A percentile compares a stretch with the other conserved stretches of the same genome.
Conservation (phyloP, 2,113 vertebrate species). For the Balaenoptera acutorostrata region DNA sequence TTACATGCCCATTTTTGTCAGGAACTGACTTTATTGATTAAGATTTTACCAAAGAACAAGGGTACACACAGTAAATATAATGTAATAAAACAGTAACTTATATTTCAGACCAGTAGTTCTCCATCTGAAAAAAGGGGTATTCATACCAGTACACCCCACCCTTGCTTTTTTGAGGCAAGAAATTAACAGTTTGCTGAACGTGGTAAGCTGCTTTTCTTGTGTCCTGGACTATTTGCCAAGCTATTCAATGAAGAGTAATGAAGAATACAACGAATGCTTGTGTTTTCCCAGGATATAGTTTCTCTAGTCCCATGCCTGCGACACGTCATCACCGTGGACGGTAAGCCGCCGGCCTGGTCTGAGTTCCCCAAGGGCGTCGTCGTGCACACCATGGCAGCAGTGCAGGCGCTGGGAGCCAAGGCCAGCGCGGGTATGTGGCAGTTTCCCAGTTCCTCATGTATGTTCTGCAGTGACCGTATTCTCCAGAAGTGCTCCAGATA, state of each 20-base stretch:
- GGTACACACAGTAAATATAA: not conserved
- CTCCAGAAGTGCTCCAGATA: not conserved
- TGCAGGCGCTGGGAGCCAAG: conserved; percentile 88
- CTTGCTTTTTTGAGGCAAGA: not conserved
- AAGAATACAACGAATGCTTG: not conserved
- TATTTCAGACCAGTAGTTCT: not conserved
- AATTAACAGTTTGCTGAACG: not conserved
- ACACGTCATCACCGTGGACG: conserved; percentile 91
- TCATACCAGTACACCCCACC: not conserved
- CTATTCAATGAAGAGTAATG: not conserved
- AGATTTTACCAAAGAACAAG: not conserved
- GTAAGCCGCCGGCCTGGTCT: conserved; percentile 82
- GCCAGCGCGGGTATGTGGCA: conserved; percentile 81
- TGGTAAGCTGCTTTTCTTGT: not conserved
- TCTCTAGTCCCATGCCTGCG: conserved; percentile 87
- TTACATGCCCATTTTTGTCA: not conserved
- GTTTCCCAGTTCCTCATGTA: rapidly evolving
- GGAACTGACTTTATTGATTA: not conserved
- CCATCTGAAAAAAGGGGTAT: not conserved
- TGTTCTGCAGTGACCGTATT: not conserved
- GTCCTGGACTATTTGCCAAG: not conserved
- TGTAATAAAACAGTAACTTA: not conserved
- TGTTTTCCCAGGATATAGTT: conserved; percentile 86
- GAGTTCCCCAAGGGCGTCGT: conserved; percentile 88
- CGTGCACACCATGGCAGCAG: conserved; percentile 91